These are phyloP conservation scores for Limulus polyphemus DNA, from an alignment of 2,888 invertebrate genomes.

Conservation along the genomic window DNA sequence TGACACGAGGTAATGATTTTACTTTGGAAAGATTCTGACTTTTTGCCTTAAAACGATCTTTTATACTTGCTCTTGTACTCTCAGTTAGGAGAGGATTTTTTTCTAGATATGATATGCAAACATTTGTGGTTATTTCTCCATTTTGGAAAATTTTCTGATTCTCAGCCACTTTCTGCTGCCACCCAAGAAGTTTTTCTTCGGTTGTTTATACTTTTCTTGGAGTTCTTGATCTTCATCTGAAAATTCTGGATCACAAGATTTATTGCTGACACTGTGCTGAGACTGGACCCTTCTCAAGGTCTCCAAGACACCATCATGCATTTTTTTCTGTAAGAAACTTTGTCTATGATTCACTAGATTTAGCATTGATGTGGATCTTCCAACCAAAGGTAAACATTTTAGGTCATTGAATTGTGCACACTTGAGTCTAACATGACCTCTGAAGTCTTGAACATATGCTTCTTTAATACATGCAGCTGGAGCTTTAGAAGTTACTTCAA, in stretches of 20 bases:
- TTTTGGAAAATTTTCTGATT: background rate
- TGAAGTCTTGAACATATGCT: conserved; percentile 5
- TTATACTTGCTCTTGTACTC: too few relatives aligned
- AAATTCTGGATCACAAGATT: too few relatives aligned
- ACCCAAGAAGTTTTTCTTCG: conserved; percentile 17
- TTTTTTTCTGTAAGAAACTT: too few relatives aligned
- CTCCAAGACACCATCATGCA: background rate
- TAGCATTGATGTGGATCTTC: conserved; percentile 13
- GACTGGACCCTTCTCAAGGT: conserved; percentile 9
- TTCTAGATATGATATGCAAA: background rate
- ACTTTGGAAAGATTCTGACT: too few relatives aligned
- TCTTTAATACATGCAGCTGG: background rate
- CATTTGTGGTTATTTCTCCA: background rate
- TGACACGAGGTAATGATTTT: too few relatives aligned
- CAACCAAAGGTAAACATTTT: conserved; percentile 2
- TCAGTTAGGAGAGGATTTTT: background rate
- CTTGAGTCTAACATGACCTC: conserved; percentile 4
- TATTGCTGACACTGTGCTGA: conserved; percentile 5
- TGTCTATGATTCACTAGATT: conserved; percentile 2
- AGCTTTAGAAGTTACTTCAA: too few relatives aligned
- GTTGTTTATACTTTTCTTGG: conserved; percentile 15
- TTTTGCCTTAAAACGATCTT: too few relatives aligned
- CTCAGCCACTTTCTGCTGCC: conserved; percentile 15
- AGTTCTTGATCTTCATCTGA: conserved; percentile 16
- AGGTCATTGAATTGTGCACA: conserved; percentile 3